These are phyloP conservation scores for Nomada flava DNA, from an alignment of 2,888 invertebrate species.

Conservation along the genomic window DNA sequence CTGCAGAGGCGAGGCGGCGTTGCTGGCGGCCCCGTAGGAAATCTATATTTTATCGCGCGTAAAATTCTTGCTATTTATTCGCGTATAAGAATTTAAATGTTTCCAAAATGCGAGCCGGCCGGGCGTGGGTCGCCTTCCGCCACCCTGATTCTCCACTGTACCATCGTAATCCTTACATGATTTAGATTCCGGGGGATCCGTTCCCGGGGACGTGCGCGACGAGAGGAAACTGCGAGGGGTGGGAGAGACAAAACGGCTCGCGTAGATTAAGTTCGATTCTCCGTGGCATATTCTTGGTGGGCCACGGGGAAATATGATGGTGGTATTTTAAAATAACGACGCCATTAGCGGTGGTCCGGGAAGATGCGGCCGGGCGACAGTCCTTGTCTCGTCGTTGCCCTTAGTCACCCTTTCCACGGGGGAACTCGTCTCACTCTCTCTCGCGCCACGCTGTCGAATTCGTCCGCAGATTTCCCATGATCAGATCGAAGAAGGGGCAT, in stretches of 20 bases:
- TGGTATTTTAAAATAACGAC: conserved; percentile 83
- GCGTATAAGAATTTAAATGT: conserved; percentile 85
- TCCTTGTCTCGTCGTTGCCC: conserved; percentile 41
- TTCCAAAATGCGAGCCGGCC: conserved; percentile 80
- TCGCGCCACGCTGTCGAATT: background rate
- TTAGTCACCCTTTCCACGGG: conserved; percentile 60
- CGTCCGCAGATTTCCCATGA: background rate
- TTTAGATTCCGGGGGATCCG: conserved; percentile 79
- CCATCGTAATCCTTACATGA: conserved; percentile 81
- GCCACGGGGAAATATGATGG: conserved; percentile 79
- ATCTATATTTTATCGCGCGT: conserved; percentile 85
- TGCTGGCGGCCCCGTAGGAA: conserved; percentile 75
- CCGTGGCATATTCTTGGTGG: conserved; percentile 77
- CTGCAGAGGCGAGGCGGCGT: conserved; percentile 55
- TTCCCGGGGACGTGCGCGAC: conserved; percentile 49
- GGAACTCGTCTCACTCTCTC: conserved; percentile 23
- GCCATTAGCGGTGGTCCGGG: conserved; percentile 81
- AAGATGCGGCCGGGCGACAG: conserved; percentile 72
- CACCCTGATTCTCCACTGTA: conserved; percentile 19
- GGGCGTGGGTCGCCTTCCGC: conserved; percentile 61
- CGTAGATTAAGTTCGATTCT: conserved; percentile 81
- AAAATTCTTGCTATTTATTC: conserved; percentile 85
- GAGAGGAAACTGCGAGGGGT: conserved; percentile 34
- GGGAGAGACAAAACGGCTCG: conserved; percentile 68
- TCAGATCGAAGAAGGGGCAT: background rate